Base-by-base conservation (phyloP, 1,140 invertebrate genomes). In the Meteorus sp. region DNA sequence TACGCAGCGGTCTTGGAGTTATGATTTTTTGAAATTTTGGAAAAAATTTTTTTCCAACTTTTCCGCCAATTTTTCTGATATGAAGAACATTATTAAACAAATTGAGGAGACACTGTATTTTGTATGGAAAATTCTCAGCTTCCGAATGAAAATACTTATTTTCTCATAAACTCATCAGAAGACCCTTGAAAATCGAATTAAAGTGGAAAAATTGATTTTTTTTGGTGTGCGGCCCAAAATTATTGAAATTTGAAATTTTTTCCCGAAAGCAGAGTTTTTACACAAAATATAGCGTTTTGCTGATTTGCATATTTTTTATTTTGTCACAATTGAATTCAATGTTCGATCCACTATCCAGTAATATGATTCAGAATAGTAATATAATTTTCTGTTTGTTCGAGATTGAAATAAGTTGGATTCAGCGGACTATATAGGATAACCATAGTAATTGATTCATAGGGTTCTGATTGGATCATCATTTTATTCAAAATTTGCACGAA, bases 191-290 rank as follows among this genome's bases (percentile, higher is more conserved):
- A 43, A 43, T 43, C 39, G 39, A 41, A 51, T 51, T 20, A 35
- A 51, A 51, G 48, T 51, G 48, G 31, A 51, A 51, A 19, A 51
- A 51, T 15, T 35, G 25, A 51, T 51, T 51, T 51, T 35, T 51
- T 35, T 35, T 13, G 31, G 11, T 51, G 48, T 51, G 48, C 48
- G 17, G 48, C 48, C 25, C 2, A 35, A 35, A 35, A 51, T 51
- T 33, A 27, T 51, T 51, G 11, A 50, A 50, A 27, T 50, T 50
- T 23, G 20, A 50, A 13, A n/a, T 50, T 50, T 50, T 50, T 27
- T 51, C 20, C 31, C 15, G 17, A 51, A 51, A 33, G n/a, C 31
- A 33, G 48, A 19, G 25, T 20, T 51, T 35, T 31, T 20, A 15
- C 31, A 35, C 19, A 51, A 43, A 43, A 43, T 43, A 43, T 43